Percentiles rank a stretch among this genome's conserved stretches.
These are phyloP conservation scores for Platycheirus albimanus DNA, from an alignment of 2,888 invertebrate genomes.

Conservation along the genomic window DNA sequence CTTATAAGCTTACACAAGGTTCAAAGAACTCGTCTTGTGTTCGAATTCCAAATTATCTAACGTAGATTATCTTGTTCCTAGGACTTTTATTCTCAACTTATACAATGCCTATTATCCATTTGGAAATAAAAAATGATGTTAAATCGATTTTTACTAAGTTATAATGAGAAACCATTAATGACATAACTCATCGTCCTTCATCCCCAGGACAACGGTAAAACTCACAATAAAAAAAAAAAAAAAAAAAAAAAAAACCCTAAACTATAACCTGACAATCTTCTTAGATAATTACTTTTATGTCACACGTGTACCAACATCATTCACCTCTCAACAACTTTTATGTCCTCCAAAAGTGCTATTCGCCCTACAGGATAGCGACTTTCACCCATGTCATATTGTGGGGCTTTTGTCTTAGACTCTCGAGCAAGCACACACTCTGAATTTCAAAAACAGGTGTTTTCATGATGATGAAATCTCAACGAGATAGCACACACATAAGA, in stretches of 20 bases:
- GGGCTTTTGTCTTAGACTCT: slow-evolving; percentile 61
- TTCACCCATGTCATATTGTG: slow-evolving; percentile 34
- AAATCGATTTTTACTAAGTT: too few relatives aligned
- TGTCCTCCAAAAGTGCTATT: slow-evolving; percentile 33
- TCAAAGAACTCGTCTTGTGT: too few relatives aligned
- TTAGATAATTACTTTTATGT: slow-evolving; percentile 69
- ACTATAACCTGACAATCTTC: slow-evolving; percentile 33
- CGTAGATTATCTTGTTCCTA: too few relatives aligned
- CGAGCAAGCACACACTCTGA: slow-evolving; percentile 12
- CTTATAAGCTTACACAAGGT: too few relatives aligned
- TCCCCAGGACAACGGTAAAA: neutral
- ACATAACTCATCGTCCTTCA: too few relatives aligned
- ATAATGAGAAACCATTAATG: too few relatives aligned
- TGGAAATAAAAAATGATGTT: too few relatives aligned
- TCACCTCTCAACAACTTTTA: slow-evolving; percentile 47
- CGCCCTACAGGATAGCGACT: slow-evolving; percentile 38
- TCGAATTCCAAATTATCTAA: too few relatives aligned
- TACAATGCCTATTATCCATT: too few relatives aligned
- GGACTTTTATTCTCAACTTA: too few relatives aligned
- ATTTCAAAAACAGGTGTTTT: slow-evolving; percentile 72
- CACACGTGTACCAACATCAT: slow-evolving; percentile 41
- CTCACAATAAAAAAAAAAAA: neutral
- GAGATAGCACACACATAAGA: slow-evolving; percentile 35
- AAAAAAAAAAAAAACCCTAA: slow-evolving; percentile 4
- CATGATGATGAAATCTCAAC: slow-evolving; percentile 57